Evolutionary conservation across 2,113 vertebrate species (phyloP).

Genomic region (Cervus canadensis): DNA sequence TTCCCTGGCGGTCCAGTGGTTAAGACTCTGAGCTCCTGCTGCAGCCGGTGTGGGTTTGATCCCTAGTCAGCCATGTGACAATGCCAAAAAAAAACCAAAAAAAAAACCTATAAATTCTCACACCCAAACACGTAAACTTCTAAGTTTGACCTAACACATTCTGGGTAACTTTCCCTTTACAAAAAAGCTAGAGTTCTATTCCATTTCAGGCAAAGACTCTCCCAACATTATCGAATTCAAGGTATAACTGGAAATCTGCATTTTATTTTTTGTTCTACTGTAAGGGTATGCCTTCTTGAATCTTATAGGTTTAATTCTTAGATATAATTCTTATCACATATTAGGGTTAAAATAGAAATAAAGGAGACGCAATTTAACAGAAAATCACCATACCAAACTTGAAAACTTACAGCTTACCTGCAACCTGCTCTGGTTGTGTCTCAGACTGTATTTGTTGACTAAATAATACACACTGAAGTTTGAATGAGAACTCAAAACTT

Average conservation of each 20-base stretch:
- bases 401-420: neutral
- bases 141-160: neutral
- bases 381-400: neutral
- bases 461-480: neutral
- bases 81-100: neutral
- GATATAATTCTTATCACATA: neutral
- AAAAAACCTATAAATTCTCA: neutral
- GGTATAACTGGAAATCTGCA: neutral
- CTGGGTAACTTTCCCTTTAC: neutral
- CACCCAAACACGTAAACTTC: neutral
- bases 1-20: neutral
- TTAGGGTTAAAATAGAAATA: neutral
- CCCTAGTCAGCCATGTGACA: neutral
- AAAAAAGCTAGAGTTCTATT: neutral
- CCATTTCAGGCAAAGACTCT: neutral
- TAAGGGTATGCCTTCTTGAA: neutral
- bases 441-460: neutral
- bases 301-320: neutral
- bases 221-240: neutral
- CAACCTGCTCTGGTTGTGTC: neutral
- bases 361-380: neutral
- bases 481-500: neutral
- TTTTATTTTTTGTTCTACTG: neutral
- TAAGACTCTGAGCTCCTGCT: neutral
- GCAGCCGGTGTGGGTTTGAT: neutral